Evolutionary conservation across 1,140 invertebrate genomes (phyloP).

Genomic region (Cydia amplana): DNA sequence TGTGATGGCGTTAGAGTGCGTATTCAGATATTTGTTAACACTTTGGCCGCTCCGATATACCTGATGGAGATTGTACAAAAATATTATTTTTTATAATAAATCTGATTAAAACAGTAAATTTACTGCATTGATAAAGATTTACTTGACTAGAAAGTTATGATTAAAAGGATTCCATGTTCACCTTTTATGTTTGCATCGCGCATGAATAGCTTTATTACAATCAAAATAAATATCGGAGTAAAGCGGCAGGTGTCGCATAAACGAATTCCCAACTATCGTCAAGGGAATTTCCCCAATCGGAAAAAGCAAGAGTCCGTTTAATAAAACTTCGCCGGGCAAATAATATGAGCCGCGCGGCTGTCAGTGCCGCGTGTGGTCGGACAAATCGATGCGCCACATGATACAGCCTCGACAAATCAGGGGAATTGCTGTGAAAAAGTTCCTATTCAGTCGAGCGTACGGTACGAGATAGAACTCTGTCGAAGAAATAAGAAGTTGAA

Average conservation of each 20-base stretch:
- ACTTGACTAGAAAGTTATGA: too few species aligned
- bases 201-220: conserved; percentile 36
- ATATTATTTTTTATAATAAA: too few species aligned
- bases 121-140: too few species aligned
- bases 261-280: conserved; percentile 49
- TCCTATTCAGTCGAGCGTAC: conserved; percentile 5
- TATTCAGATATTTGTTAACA: too few species aligned
- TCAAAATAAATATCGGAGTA: conserved; percentile 40
- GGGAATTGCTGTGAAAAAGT: conserved; percentile 28
- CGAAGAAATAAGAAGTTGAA: neutral
- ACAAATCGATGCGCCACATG: conserved; percentile 27
- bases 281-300: conserved; percentile 55
- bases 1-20: too few species aligned
- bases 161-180: conserved; percentile 25
- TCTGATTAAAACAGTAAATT: too few species aligned
- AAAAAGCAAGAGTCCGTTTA: conserved; percentile 55
- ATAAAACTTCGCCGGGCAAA: conserved; percentile 44
- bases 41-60: too few species aligned
- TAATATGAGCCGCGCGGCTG: conserved; percentile 33
- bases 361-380: conserved; percentile 33
- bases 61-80: too few species aligned
- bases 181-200: conserved; percentile 15
- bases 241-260: conserved; percentile 44
- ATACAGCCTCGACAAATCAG: conserved; percentile 15
- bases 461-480: neutral